Evolutionary conservation across 2,797 vertebrate genomes (phyloP), one percentile per base, ranked within the genome.

Genomic region (Cuculus canorus): DNA sequence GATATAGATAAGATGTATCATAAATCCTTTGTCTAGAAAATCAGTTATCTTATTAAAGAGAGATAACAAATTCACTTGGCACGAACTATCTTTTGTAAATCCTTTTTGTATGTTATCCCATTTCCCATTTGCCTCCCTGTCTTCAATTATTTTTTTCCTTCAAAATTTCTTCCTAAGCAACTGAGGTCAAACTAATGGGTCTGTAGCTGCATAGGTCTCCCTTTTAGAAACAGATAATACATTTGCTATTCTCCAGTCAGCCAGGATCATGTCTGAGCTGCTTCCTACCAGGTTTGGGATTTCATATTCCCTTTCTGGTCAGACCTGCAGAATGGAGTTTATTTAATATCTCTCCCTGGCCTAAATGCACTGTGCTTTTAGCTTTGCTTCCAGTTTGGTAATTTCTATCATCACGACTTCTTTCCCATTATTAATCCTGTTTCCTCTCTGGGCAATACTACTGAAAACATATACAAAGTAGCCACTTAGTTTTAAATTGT

Each of bases 1-100:
- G 92, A 81, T 83, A 94, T 0, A 90, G 80, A 90, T 90, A 90
- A 93, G 59, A 94, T 66, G 70, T 33, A 86, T 93, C 66, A 90
- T 75, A 96, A 95, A 94, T 94, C 86, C 82, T 92, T 95, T 96
- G 88, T 96, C 95, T 96, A 94, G 92, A 95, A 96, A 94, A 88
- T 89, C 86, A 87, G 86, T 96, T 95, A 94, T 95, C 93, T 94
- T 91, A 92, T 95, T 96, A 95, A 88, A 89, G 53, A 76, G 33
- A 6, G 19, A 77, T 85, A 95, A 93, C 94, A 94, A 94, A 95
- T 95, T 88, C 92, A 82, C 92, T 95, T 32, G 37, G 64, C 86
- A 95, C 3, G 4, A 94, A 88, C 86, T 89, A 47, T 93, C 86
- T 92, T 93, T 92, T 88, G 88, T 77, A 95, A 96, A 96, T 93